These are phyloP conservation scores for Andrena trimmerana DNA, from an alignment of 2,888 invertebrate species.

Conservation along the genomic window DNA sequence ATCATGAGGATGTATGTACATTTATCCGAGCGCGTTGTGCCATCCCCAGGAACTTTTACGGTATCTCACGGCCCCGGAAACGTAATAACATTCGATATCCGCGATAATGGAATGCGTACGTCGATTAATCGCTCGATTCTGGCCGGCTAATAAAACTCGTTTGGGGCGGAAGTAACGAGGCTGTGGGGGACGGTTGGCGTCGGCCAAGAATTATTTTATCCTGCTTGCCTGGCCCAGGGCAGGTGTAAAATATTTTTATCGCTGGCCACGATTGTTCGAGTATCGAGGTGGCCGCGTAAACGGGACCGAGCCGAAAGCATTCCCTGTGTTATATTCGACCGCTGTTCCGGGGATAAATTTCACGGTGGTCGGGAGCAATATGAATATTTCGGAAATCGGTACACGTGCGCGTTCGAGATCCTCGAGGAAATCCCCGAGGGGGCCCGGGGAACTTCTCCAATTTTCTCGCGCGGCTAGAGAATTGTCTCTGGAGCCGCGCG, in stretches of 20 bases:
- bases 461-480: slow-evolving; percentile 71
- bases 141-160: not conserved
- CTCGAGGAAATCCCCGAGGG: slow-evolving; percentile 60
- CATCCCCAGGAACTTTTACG: not conserved
- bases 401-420: slow-evolving; percentile 69
- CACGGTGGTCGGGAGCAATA: slow-evolving; percentile 58
- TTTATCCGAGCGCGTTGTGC: not conserved
- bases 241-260: slow-evolving; percentile 38
- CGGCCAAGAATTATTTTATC: slow-evolving; percentile 18
- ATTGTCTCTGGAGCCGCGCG: slow-evolving; percentile 63
- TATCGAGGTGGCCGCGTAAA: slow-evolving; percentile 15
- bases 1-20: not conserved
- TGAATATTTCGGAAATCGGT: slow-evolving; percentile 76
- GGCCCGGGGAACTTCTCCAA: slow-evolving; percentile 72
- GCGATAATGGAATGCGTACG: not conserved
- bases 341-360: slow-evolving; percentile 71
- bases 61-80: not conserved
- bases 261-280: slow-evolving; percentile 1
- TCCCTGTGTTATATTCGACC: slow-evolving; percentile 60
- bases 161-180: not conserved
- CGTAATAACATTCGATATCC: not conserved
- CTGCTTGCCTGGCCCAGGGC: not conserved
- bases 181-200: not conserved
- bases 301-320: not conserved
- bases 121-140: not conserved